Percentiles rank a stretch among this genome's conserved stretches.
Evolutionary conservation across 2,113 vertebrate genomes (phyloP).

Genomic region (Amblyopsis rosae): DNA sequence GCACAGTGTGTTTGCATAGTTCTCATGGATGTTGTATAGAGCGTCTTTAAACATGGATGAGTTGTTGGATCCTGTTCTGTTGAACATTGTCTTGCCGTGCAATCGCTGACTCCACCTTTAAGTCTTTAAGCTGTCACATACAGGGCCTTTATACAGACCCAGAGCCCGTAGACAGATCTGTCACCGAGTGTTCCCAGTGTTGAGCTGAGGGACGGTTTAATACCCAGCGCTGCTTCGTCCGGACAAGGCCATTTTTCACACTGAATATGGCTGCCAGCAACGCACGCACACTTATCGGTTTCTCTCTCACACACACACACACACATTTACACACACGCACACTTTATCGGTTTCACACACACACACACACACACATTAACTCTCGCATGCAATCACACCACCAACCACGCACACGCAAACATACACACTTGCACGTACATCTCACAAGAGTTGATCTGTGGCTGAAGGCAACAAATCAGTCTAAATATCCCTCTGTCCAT

Average conservation of each 20-base stretch:
- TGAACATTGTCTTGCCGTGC: too few species aligned
- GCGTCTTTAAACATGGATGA: too few species aligned
- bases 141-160: too few species aligned
- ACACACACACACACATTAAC: background rate
- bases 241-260: constrained; percentile 14
- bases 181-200: too few species aligned
- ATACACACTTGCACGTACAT: too few species aligned
- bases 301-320: background rate
- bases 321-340: background rate
- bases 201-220: background rate
- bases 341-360: background rate
- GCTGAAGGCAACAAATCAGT: too few species aligned
- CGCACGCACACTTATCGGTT: background rate
- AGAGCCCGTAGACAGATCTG: too few species aligned
- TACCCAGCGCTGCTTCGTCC: background rate
- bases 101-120: background rate
- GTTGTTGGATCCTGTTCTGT: too few species aligned
- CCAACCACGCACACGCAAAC: background rate
- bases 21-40: too few species aligned
- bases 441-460: too few species aligned
- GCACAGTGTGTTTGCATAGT: background rate
- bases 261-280: constrained; percentile 3
- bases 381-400: background rate
- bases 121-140: too few species aligned
- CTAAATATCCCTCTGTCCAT: too few species aligned